Evolutionary conservation across 2,113 vertebrate species (phyloP).

Genomic region (Syngnathus scovelli): DNA sequence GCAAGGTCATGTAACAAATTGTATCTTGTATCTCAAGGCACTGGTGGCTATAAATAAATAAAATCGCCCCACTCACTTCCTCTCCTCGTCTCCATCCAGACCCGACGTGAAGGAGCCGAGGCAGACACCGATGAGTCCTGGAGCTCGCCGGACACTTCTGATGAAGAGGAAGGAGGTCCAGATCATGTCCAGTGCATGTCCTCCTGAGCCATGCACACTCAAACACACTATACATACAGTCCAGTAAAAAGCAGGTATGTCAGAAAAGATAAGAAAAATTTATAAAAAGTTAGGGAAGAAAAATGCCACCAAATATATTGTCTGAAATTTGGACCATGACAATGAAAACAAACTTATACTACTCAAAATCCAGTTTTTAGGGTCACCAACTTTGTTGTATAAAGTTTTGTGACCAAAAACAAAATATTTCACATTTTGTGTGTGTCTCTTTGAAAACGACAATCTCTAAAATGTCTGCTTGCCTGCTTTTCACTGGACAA

Average conservation of each 20-base stretch:
- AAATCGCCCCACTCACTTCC: not conserved
- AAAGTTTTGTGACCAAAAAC: too few species aligned
- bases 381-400: too few species aligned
- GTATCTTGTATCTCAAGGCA: not conserved
- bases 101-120: slow-evolving; percentile 78
- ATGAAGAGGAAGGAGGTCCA: slow-evolving; percentile 85
- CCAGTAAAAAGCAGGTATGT: not conserved
- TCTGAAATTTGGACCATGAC: too few species aligned
- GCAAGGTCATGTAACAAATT: too few species aligned
- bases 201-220: slow-evolving; percentile 73
- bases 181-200: slow-evolving; percentile 95
- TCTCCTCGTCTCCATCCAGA: slow-evolving; percentile 23
- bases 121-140: slow-evolving; percentile 85
- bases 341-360: too few species aligned
- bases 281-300: not conserved
- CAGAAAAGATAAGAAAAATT: not conserved
- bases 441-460: too few species aligned
- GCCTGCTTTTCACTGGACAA: not conserved
- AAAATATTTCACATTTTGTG: too few species aligned
- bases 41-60: not conserved
- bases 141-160: slow-evolving; percentile 85
- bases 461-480: not conserved
- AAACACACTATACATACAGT: slow-evolving; percentile 10
- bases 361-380: too few species aligned
- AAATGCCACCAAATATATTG: not conserved